A percentile compares a stretch with the other conserved stretches of the same genome.
Evolutionary conservation across 2,797 vertebrate species (phyloP).

Genomic region (Fistularia tabacaria): DNA sequence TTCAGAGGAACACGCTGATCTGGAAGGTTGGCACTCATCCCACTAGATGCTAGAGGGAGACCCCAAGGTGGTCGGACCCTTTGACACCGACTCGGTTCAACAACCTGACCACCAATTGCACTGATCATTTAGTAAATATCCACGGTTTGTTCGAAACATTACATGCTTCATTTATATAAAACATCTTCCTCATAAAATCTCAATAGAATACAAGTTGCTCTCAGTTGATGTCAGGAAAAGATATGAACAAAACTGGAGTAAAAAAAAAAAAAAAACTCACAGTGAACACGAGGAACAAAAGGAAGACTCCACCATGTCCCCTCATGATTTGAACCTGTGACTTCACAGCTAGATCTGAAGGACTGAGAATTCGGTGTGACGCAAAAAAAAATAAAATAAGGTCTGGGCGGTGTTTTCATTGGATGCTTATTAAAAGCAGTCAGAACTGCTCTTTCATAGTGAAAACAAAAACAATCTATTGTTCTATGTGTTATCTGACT

Average conservation of each 20-base stretch:
- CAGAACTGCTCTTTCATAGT: too few species aligned
- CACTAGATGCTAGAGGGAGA: conserved; percentile 48
- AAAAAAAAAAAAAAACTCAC: conserved; percentile 59
- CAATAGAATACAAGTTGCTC: conserved; percentile 75
- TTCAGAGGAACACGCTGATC: conserved; percentile 28
- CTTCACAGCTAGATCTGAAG: neutral
- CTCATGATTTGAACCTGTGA: conserved; percentile 17
- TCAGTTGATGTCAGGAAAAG: conserved; percentile 69
- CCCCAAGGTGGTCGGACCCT: conserved; percentile 34
- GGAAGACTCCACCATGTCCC: conserved; percentile 29
- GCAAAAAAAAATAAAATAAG: neutral
- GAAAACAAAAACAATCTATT: conserved; percentile 1
- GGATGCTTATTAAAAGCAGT: too few species aligned
- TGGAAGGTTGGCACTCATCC: conserved; percentile 36
- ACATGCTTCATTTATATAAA: conserved; percentile 67
- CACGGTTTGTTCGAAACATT: conserved; percentile 56
- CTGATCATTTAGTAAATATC: conserved; percentile 39
- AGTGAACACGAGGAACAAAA: conserved; percentile 69
- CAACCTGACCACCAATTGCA: conserved; percentile 33
- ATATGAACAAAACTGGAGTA: conserved; percentile 65
- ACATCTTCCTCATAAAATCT: conserved; percentile 68
- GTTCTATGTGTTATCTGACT: conserved; percentile 1
- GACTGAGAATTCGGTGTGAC: neutral
- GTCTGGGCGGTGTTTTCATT: too few species aligned
- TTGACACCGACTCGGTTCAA: conserved; percentile 17